Base-by-base conservation (phyloP, 2,888 invertebrate species). In the Dryobota labecula region DNA sequence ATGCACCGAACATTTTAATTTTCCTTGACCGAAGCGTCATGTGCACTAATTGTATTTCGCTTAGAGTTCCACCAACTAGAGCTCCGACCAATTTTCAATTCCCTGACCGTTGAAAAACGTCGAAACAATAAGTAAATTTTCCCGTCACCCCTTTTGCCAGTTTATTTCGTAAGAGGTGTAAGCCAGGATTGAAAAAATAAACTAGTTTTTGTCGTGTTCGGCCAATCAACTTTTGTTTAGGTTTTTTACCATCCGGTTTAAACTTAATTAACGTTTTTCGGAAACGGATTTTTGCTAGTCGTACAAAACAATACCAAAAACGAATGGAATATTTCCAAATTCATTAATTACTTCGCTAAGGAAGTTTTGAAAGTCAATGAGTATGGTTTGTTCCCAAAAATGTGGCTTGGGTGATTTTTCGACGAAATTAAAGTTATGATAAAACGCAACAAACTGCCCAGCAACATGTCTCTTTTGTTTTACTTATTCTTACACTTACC, bases 11-110 rank as follows among this genome's bases (percentile, higher is more conserved):
- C 2, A 13, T 53, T 33, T 41, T 4, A 9, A n/a, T 36, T 66
- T 27, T 20, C 15, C 5, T 8, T 5, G 5, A 38, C 15, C 8
- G 18, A 1, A 18, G 38, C 36, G 43, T 38, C 57, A 33, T 11
- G 8, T n/a, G 41, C 70, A 70, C 20, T 47, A 20, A 53, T 53
- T 36, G 13, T 20, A 18, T 57, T 64, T 51, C 18, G 9, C 15
- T 38, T 18, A 4, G 38, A 38, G 9, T 0, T 38, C 38, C 13
- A n/a, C 15, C 1, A 27, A 41, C 3, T 33, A 9, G 11, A 15
- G 6, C 15, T 11, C 15, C 27, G 11, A n/a, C 20, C n/a, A 57
- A 33, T 2, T 45, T 69, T 15, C 24, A 27, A 30, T 54, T 27
- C 15, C 11, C 3, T 41, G 6, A 18, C 8, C 8, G 11, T 63